A percentile compares a stretch with the other conserved stretches of the same genome.
Conservation (phyloP, 2,888 invertebrate species). For the Rambutsinella grinnellia region DNA sequence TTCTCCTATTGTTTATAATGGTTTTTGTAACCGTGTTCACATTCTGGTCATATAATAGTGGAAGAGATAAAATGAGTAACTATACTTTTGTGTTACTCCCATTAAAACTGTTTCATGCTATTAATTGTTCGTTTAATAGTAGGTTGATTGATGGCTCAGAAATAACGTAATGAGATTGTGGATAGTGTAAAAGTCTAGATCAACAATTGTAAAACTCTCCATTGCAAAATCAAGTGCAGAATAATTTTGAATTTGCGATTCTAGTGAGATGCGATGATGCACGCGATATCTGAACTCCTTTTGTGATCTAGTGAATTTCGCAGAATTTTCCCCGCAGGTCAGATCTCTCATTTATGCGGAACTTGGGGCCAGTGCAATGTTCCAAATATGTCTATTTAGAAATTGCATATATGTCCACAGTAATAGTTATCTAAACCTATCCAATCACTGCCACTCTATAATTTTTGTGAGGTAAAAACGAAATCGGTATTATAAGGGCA, state of each 20-base stretch:
- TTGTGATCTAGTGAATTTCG: too few species aligned
- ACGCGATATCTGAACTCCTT: too few species aligned
- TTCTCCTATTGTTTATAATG: slow-evolving; percentile 37
- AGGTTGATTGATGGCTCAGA: too few species aligned
- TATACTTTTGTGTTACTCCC: not conserved
- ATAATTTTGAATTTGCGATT: too few species aligned
- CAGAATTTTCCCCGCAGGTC: not conserved
- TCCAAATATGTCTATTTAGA: slow-evolving; percentile 1
- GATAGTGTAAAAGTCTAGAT: not conserved
- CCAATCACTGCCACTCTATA: too few species aligned
- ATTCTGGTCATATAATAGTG: slow-evolving; percentile 39
- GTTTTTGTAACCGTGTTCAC: slow-evolving; percentile 47
- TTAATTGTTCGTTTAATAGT: not conserved
- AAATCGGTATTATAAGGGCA: slow-evolving; percentile 23
- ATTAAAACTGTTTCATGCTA: not conserved
- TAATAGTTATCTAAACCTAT: too few species aligned
- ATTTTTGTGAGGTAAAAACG: slow-evolving; percentile 23
- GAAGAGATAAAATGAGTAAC: not conserved
- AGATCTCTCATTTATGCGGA: not conserved
- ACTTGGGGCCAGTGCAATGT: not conserved
- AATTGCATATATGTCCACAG: too few species aligned
- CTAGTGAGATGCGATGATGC: too few species aligned
- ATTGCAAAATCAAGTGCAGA: not conserved
- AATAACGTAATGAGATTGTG: too few species aligned
- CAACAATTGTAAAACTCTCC: not conserved